These are phyloP conservation scores for Drosophila nigrodunni DNA, from an alignment of 1,140 invertebrate species.

Conservation along the genomic window DNA sequence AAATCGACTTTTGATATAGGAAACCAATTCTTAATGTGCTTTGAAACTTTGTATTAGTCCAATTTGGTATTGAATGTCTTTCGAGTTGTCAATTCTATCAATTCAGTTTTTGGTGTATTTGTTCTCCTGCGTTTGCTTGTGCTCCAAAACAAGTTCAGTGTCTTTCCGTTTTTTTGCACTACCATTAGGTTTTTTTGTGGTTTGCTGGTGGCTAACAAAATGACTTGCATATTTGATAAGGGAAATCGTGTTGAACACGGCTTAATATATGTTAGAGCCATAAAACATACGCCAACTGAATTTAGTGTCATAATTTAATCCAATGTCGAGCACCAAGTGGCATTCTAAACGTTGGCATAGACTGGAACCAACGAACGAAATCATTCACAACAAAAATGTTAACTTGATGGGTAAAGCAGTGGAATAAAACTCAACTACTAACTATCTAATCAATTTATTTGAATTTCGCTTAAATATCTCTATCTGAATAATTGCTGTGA, in stretches of 20 bases:
- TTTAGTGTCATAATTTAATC: constrained; percentile 49
- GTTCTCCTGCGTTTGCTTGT: too few relatives aligned
- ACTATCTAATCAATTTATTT: background rate
- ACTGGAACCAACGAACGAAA: background rate
- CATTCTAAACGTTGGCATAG: constrained; percentile 8
- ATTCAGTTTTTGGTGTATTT: too few relatives aligned
- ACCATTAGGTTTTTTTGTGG: background rate
- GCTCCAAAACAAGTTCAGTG: too few relatives aligned
- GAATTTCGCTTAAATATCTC: too few relatives aligned
- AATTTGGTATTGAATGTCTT: too few relatives aligned
- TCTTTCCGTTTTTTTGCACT: background rate
- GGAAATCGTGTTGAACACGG: constrained; percentile 32
- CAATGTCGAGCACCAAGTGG: constrained; percentile 23
- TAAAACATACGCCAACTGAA: constrained; percentile 49
- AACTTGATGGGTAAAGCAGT: background rate
- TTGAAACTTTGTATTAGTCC: too few relatives aligned
- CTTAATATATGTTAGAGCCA: constrained; percentile 36
- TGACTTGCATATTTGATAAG: constrained; percentile 38
- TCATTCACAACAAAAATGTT: constrained; percentile 16
- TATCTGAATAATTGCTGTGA: background rate
- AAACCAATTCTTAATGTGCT: too few relatives aligned
- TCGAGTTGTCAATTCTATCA: too few relatives aligned
- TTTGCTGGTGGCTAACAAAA: background rate
- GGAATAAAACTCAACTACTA: background rate
- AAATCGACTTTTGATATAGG: too few relatives aligned